These are phyloP conservation scores for Drosophila cognata DNA, from an alignment of 2,888 invertebrate genomes.

Conservation along the genomic window DNA sequence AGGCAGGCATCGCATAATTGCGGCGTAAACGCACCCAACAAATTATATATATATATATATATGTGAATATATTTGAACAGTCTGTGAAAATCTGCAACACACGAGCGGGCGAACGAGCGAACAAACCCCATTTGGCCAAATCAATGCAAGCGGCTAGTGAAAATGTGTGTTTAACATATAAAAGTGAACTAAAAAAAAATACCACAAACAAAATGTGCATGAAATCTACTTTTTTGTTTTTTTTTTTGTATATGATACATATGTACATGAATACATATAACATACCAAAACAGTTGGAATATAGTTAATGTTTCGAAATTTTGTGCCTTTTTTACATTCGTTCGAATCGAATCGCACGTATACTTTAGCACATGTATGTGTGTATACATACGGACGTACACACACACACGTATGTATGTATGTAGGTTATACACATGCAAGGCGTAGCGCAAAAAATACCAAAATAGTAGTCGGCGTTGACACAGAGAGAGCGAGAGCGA, in stretches of 20 bases:
- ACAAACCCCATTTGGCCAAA: slow-evolving; percentile 29
- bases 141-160: slow-evolving; percentile 31
- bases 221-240: neutral
- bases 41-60: slow-evolving; percentile 19
- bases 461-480: slow-evolving; percentile 68
- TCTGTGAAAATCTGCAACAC: slow-evolving; percentile 43
- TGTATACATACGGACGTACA: neutral
- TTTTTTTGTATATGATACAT: slow-evolving; percentile 22
- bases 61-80: slow-evolving; percentile 25
- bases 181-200: slow-evolving; percentile 49
- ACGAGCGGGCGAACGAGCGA: neutral
- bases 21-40: slow-evolving; percentile 52
- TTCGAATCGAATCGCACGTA: slow-evolving; percentile 50
- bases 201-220: slow-evolving; percentile 32
- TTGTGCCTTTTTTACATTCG: slow-evolving; percentile 42
- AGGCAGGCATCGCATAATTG: slow-evolving; percentile 56
- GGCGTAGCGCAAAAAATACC: slow-evolving; percentile 66
- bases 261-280: slow-evolving; percentile 13
- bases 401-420: slow-evolving; percentile 7
- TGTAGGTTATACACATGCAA: slow-evolving; percentile 61
- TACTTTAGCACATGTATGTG: slow-evolving; percentile 20
- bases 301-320: slow-evolving; percentile 27
- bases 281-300: slow-evolving; percentile 41
- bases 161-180: slow-evolving; percentile 43
- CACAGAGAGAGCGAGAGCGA: slow-evolving; percentile 40